Evolutionary conservation across 2,113 vertebrate genomes (phyloP), one percentile per base, ranked within the genome.

Genomic region (Zingel zingel): DNA sequence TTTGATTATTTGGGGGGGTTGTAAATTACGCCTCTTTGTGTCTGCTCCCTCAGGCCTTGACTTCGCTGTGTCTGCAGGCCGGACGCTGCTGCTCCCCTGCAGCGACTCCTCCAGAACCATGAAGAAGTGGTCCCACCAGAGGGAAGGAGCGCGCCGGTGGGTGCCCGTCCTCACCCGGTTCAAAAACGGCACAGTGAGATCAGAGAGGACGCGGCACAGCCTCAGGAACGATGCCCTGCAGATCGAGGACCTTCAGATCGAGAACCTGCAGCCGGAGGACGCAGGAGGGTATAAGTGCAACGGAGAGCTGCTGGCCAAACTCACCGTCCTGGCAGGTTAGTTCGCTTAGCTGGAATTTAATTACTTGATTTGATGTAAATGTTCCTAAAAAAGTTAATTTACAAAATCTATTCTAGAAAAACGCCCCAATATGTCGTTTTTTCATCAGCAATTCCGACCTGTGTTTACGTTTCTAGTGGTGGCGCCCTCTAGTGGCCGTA

Each of bases 71-170:
- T 58, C 82, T 3, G 81, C 72, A 0, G 94, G 94, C 15, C 59
- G 92, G 59, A 93, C 91, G 1, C 82, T 94, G 77, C 79, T 92
- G 65, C 88, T 95, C 1, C 89, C 92, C 54, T 94, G 94, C 73
- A 73, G 30, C 4, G 5, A 50, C 57, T 81, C 86, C 10, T 30
- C 23, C 18, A 91, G 72, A 43, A 48, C 19, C 65, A 88, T 69
- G 12, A 89, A 88, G 63, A 54, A 61, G 54, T 94, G 93, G 93
- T 71, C 57, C 1, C 83, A 85, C 12, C 87, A 73, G 68, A 5
- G 54, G 53, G 39, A 5, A 0, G 43, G 74, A 0, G 54, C 62
- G 2, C 79, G 36, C 36, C 36, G 27, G 73, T 54, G 58, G 1
- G 79, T 88, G 67, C 16, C 56, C 16, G 65, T 95, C 72, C 84